These are phyloP conservation scores for Apodemus speciosus DNA, from an alignment of 2,113 vertebrate genomes.

Conservation along the genomic window DNA sequence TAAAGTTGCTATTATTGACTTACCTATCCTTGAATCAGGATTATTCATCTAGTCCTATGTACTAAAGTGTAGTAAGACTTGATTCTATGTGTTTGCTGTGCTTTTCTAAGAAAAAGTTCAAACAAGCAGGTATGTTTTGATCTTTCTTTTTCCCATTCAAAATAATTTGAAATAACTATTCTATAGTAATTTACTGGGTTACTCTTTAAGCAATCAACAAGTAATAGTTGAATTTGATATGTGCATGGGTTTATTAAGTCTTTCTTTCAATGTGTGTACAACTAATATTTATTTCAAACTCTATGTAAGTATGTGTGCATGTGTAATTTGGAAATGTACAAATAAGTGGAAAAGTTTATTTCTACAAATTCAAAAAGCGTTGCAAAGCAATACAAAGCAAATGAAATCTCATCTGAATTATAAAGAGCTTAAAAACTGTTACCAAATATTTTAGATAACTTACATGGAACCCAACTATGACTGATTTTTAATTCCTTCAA, in stretches of 20 bases:
- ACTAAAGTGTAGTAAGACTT: not conserved
- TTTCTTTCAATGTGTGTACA: not conserved
- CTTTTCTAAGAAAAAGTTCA: constrained; percentile 7
- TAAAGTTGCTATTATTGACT: not conserved
- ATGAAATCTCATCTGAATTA: constrained; percentile 42
- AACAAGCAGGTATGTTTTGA: not conserved
- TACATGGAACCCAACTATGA: constrained; percentile 42
- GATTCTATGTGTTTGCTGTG: not conserved
- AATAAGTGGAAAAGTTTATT: constrained; percentile 23
- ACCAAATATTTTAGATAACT: constrained; percentile 51
- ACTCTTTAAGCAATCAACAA: not conserved
- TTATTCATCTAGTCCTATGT: not conserved
- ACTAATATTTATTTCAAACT: not conserved
- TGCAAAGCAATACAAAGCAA: constrained; percentile 37
- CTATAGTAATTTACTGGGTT: not conserved
- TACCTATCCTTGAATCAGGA: not conserved
- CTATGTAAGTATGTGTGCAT: not conserved
- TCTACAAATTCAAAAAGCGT: constrained; percentile 49
- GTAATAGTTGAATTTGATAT: constrained; percentile 1
- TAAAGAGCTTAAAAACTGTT: constrained; percentile 7
- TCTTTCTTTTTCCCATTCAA: not conserved
- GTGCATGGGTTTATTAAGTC: not conserved
- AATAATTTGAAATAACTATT: not conserved
- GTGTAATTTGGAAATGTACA: not conserved
- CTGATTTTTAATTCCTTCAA: constrained; percentile 50